Evolutionary conservation across 1,140 invertebrate species (phyloP).

Genomic region (Bombus sylvicola): DNA sequence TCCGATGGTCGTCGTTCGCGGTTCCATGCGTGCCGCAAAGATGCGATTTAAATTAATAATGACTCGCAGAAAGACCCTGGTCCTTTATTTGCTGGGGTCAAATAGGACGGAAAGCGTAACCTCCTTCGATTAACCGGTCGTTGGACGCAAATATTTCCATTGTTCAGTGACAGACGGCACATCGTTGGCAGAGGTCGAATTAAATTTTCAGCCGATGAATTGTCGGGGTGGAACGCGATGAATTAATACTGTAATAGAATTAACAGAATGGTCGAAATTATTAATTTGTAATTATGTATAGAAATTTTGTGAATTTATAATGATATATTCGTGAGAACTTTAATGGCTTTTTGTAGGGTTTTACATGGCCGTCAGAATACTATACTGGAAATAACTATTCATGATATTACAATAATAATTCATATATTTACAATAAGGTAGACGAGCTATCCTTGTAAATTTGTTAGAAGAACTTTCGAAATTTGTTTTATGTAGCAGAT

Average conservation of each 20-base stretch:
- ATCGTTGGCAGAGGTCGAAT: neutral
- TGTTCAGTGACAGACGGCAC: constrained; percentile 3
- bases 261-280: neutral
- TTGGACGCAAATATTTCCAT: constrained; percentile 12
- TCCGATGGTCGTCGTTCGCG: constrained; percentile 17
- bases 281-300: too few species aligned
- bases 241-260: constrained; percentile 16
- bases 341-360: too few species aligned
- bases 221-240: neutral
- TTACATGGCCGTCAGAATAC: neutral
- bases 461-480: too few species aligned
- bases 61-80: constrained; percentile 28
- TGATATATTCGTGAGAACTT: too few species aligned
- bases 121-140: constrained; percentile 32
- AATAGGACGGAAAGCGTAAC: neutral
- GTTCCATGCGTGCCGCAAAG: neutral
- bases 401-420: too few species aligned
- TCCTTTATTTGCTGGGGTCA: neutral
- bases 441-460: too few species aligned
- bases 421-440: too few species aligned
- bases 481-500: too few species aligned
- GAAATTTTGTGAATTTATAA: too few species aligned
- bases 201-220: neutral
- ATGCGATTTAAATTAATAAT: constrained; percentile 51
- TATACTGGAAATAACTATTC: neutral